These are phyloP conservation scores for Etheostoma perlongum DNA, from an alignment of 2,797 vertebrate genomes.

Conservation along the genomic window DNA sequence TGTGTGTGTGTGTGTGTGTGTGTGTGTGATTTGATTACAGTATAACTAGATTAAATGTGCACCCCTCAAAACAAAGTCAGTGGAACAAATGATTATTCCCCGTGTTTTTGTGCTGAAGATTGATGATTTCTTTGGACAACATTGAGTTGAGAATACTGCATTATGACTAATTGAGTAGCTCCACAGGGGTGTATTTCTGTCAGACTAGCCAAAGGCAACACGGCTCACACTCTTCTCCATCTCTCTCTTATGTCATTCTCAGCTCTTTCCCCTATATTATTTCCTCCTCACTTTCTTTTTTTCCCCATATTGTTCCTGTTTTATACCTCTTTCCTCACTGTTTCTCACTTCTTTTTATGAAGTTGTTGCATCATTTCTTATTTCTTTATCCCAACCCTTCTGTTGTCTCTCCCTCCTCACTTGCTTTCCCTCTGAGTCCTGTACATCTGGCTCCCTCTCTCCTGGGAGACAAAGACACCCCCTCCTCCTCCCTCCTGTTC, in stretches of 20 bases:
- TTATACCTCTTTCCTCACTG: not conserved
- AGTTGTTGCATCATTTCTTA: conserved; percentile 46
- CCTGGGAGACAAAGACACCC: conserved; percentile 72
- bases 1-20: not conserved
- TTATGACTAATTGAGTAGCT: conserved; percentile 71
- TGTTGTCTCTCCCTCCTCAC: conserved; percentile 30
- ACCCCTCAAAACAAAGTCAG: conserved; percentile 25
- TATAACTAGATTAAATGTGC: conserved; percentile 51
- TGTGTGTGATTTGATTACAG: conserved; percentile 41
- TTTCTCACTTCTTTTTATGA: conserved; percentile 19
- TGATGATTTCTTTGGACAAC: conserved; percentile 48
- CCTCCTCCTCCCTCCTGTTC: conserved; percentile 44
- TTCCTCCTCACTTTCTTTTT: not conserved
- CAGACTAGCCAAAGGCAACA: conserved; percentile 59
- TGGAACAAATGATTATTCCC: conserved; percentile 33
- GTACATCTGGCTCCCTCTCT: conserved; percentile 66
- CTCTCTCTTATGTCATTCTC: conserved; percentile 14
- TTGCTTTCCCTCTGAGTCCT: conserved; percentile 34
- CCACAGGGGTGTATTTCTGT: conserved; percentile 50
- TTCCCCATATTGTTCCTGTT: not conserved
- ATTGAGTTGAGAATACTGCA: conserved; percentile 44
- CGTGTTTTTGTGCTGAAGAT: conserved; percentile 33
- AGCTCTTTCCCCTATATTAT: not conserved
- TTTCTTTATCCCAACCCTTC: not conserved
- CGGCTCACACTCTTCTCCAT: conserved; percentile 19